Evolutionary conservation across 2,113 vertebrate genomes (phyloP).

Genomic region (Oryzias javanicus): DNA sequence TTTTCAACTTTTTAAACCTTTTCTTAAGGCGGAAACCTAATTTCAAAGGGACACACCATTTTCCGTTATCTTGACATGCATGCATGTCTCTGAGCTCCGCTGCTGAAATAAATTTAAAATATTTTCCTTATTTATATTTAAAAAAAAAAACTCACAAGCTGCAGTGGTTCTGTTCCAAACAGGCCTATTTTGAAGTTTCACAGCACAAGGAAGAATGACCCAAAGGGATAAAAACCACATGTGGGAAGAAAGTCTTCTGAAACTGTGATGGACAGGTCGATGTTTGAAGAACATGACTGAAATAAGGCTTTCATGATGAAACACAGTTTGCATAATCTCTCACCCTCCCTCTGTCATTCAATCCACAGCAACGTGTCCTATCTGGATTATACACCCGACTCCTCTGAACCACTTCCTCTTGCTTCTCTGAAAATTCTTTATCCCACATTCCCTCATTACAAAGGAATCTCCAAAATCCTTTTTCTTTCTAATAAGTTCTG

Average conservation of each 20-base stretch:
- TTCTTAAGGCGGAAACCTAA: too few species aligned
- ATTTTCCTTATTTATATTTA: too few species aligned
- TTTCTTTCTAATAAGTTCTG: constrained; percentile 22
- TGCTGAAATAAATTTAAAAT: too few species aligned
- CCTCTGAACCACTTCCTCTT: constrained; percentile 4
- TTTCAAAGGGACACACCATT: too few species aligned
- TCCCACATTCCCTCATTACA: constrained; percentile 2
- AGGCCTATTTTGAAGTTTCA: constrained; percentile 8
- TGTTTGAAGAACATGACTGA: constrained; percentile 60
- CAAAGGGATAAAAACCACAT: constrained; percentile 22
- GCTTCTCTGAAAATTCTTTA: constrained; percentile 4
- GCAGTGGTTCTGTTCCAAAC: not conserved
- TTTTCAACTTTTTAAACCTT: too few species aligned
- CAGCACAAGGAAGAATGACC: constrained; percentile 25
- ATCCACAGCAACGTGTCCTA: constrained; percentile 7
- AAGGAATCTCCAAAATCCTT: constrained; percentile 5
- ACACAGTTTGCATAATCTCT: constrained; percentile 42
- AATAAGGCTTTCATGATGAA: constrained; percentile 65
- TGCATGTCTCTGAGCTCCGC: too few species aligned
- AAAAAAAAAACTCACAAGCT: not conserved
- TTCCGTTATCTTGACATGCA: too few species aligned
- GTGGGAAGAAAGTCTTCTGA: constrained; percentile 40
- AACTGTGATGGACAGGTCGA: constrained; percentile 40
- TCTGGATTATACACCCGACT: constrained; percentile 10
- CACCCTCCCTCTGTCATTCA: constrained; percentile 25